Evolutionary conservation across 2,797 vertebrate species (phyloP).

Genomic region (Premnoplex brunnescens): DNA sequence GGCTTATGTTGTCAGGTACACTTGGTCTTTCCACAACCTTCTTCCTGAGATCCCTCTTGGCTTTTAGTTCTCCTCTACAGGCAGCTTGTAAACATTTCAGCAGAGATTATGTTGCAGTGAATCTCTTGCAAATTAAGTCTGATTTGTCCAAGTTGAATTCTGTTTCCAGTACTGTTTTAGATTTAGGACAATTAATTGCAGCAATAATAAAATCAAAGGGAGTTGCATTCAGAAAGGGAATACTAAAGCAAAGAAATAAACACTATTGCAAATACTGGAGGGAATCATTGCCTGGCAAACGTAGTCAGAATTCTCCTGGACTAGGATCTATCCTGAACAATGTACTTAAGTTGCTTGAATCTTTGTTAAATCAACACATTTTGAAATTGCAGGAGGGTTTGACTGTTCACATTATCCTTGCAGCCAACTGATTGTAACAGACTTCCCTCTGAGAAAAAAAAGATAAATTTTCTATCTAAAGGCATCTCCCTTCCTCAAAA

Average conservation of each 20-base stretch:
- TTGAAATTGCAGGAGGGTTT: neutral
- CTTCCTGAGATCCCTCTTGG: neutral
- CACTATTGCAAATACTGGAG: neutral
- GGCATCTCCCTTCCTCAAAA: neutral
- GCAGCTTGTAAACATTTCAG: conserved; percentile 5
- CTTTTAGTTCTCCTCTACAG: neutral
- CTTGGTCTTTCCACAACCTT: neutral
- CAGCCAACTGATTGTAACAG: neutral
- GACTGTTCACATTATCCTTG: neutral
- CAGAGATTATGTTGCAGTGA: neutral
- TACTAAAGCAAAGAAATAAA: neutral
- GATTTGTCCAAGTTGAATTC: neutral
- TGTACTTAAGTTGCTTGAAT: neutral
- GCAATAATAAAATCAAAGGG: neutral
- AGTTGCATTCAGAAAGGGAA: neutral
- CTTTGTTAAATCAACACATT: neutral
- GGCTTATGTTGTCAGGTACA: neutral
- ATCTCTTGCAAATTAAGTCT: neutral
- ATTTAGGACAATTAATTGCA: conserved; percentile 9
- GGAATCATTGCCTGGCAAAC: neutral
- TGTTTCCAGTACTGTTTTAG: neutral
- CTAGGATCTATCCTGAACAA: neutral
- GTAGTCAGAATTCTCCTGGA: neutral
- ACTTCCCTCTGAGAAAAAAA: neutral
- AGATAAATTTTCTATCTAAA: neutral